Base-by-base conservation (phyloP, 30 jellyfish, hydroid and myxozoan species). In the Pseudorhiza aurosa region DNA sequence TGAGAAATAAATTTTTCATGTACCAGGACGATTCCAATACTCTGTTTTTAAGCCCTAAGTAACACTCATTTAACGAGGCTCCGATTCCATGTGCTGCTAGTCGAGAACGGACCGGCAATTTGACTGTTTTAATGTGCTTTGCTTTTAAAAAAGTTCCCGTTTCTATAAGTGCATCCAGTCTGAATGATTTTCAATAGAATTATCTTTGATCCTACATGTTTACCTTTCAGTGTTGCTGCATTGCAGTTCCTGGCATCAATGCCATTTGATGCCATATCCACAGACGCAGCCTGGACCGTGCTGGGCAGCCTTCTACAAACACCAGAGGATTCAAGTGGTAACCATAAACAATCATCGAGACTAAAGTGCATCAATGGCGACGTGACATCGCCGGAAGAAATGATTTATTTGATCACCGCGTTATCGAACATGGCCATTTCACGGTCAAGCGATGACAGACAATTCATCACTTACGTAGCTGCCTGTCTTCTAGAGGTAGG, bases 221-320 rank as follows among this genome's bases (percentile, higher is more conserved):
- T n/a, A n/a, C 14, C 24, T 53, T 59, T 31, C 75, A 92, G 98
- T 71, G 65, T 69, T 29, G 96, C 96, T 18, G 95, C 96, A 9
- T 67, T 78, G 75, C 98, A 92, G 81, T 92, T 92, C 56, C 90
- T 92, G 29, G 90, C 98, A 5, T 79, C 96, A 29, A 92, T 92
- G 98, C 98, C 98, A 7, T 92, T 62, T 74, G 96, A 81, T 11
- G 98, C 98, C 3, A 68, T 92, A 3, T 80, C 96, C n/a, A 53
- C 96, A 22, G 58, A 90, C 44, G 91, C 98, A 18, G 95, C 91
- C 44, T 79, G 94, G 93, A 45, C 73, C 17, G 53, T 92, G 45
- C 68, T 92, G 59, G 53, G 50, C 77, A 73, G 72, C 59, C 77
- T 86, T 30, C 35, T 83, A 17, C 60, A 43, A 0, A 40, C 84